These are phyloP conservation scores for Channa argus DNA, from an alignment of 2,113 vertebrate genomes.

Conservation along the genomic window DNA sequence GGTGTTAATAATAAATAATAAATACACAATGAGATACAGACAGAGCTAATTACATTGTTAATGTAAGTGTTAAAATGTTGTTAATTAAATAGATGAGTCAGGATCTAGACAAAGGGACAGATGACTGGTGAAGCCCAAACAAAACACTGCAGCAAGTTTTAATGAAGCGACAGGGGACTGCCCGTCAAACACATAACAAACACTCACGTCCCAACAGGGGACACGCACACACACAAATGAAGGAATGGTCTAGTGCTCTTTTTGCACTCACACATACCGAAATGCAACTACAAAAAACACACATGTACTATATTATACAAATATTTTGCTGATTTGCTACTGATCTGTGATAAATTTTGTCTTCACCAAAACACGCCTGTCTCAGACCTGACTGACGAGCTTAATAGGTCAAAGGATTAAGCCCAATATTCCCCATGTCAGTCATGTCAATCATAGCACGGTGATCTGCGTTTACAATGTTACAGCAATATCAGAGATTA, in stretches of 20 bases:
- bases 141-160: conserved; percentile 73
- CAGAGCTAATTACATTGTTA: conserved; percentile 51
- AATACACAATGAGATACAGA: conserved; percentile 44
- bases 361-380: conserved; percentile 53
- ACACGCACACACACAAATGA: too few species aligned
- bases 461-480: conserved; percentile 55
- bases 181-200: conserved; percentile 62
- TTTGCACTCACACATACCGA: conserved; percentile 4
- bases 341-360: conserved; percentile 51
- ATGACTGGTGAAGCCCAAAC: conserved; percentile 70
- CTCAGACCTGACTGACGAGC: conserved; percentile 66
- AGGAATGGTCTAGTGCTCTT: conserved; percentile 23
- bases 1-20: not conserved
- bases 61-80: conserved; percentile 46
- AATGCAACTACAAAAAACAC: conserved; percentile 6
- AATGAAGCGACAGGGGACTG: conserved; percentile 77
- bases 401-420: conserved; percentile 71
- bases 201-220: conserved; percentile 42
- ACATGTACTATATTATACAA: too few species aligned
- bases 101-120: conserved; percentile 70
- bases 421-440: conserved; percentile 60
- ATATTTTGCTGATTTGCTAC: conserved; percentile 27
- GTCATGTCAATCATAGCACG: conserved; percentile 54
- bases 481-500: conserved; percentile 69
- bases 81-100: conserved; percentile 46